Evolutionary conservation across 1,140 invertebrate genomes (phyloP), one percentile per base, ranked within the genome.

Genomic region (fruit fly (Drosophila melanogaster)): DNA sequence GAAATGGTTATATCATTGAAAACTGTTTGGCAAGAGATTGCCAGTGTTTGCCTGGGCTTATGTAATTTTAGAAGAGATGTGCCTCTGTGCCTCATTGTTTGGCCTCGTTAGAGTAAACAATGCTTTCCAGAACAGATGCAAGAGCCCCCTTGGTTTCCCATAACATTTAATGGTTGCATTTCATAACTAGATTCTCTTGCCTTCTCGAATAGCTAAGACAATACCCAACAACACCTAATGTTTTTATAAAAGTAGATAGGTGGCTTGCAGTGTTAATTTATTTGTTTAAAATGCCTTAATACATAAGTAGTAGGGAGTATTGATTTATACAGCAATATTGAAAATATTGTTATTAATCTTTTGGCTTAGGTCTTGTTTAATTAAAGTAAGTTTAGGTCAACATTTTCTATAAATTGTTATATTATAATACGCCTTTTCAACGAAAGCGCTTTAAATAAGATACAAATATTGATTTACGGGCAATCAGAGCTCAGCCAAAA

Each of bases 1-100:
- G 17, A 69, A 71, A 70, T 71, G 26, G 41, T 47, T 70, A 46
- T 64, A 55, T 44, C 62, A 67, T 24, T 14, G 7, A 15, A 10
- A 19, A n/a, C 37, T 30, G 53, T 44, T 38, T 49, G 38, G 22
- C 54, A 10, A 37, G 3, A 17, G 30, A 30, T 37, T 37, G 24
- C 3, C 22, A 35, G 35, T 66, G 64, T 41, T 61, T 64, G 26
- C 5, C 11, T 15, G 10, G 33, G 49, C 41, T 47, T 38, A 53
- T 66, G 47, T 30, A 46, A 33, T 67, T 46, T 46, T 15, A 43
- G 41, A 38, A 50, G 35, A 56, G 24, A 33, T 46, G 19, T n/a
- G n/a, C n/a, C n/a, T n/a, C 37, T 59, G 44, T 33, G 24, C 33
- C 49, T 19, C 26, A 30, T 64, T 51, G 60, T 65, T 67, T 51